These are phyloP conservation scores for Polia nebulosa DNA, from an alignment of 2,888 invertebrate genomes.

Conservation along the genomic window DNA sequence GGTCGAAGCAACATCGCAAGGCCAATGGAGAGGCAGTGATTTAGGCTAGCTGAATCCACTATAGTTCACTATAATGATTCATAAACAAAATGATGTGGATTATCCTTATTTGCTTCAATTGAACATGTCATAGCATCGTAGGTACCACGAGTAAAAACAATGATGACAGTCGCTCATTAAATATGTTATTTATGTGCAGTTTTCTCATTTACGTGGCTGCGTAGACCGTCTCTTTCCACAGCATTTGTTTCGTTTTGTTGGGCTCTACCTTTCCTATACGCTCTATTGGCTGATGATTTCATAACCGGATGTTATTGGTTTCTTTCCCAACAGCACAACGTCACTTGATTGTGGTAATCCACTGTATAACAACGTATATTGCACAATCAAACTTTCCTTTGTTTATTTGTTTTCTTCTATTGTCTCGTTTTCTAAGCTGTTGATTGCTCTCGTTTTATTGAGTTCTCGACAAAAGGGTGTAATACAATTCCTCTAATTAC, in stretches of 20 bases:
- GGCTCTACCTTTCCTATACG: constrained; percentile 75
- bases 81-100: constrained; percentile 69
- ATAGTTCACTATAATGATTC: constrained; percentile 62
- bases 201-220: constrained; percentile 26
- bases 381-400: constrained; percentile 38
- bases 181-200: not conserved
- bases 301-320: constrained; percentile 81
- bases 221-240: constrained; percentile 43
- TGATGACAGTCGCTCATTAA: not conserved
- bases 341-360: constrained; percentile 59
- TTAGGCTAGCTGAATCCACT: constrained; percentile 65
- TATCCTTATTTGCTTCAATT: constrained; percentile 64
- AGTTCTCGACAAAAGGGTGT: not conserved
- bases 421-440: constrained; percentile 10
- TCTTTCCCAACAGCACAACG: constrained; percentile 72
- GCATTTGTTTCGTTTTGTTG: constrained; percentile 58
- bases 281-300: constrained; percentile 80
- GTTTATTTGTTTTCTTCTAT: constrained; percentile 26
- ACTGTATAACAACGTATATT: constrained; percentile 53
- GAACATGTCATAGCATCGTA: constrained; percentile 1
- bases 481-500: constrained; percentile 5
- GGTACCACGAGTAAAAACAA: not conserved
- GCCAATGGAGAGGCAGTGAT: constrained; percentile 76
- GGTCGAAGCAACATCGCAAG: constrained; percentile 76
- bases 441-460: constrained; percentile 3